Evolutionary conservation across 2,888 invertebrate genomes (phyloP), one percentile per base, ranked within the genome.

Genomic region (Portevinia maculata): DNA sequence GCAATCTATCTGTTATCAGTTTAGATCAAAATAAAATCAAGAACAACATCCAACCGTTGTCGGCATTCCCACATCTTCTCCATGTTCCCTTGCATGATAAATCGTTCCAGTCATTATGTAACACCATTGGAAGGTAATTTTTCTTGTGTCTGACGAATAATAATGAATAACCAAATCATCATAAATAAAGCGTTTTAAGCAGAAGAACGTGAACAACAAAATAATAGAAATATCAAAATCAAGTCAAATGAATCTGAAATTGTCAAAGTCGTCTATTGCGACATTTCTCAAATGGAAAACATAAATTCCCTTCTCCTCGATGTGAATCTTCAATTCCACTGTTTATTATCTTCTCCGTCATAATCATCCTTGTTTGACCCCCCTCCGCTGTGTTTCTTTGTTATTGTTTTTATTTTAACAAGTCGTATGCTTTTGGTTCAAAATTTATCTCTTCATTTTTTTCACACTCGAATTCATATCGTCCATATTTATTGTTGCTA

Each of bases 51-150:
- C n/a, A 39, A 13, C 15, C 19, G 11, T 34, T 44, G 1, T 8
- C 4, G 3, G 7, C 15, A 5, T 59, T 11, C 7, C 30, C 13
- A 13, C 17, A 60, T 21, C 21, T 46, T 62, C 46, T 37, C 71
- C 53, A 24, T 17, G 7, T 19, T 19, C n/a, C 21, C n/a, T 13
- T 5, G 46, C 19, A 50, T 57, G 62, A 41, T 64, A 75, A 75
- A 75, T 57, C 11, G 32, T 81, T 75, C 59, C 79, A 70, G 64
- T 41, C 8, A 52, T 81, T 81, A 74, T 44, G 46, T 75, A 81
- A 81, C 44, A 21, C 44, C 44, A 59, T 46, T 70, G 74, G 64
- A 75, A 81, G 39, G 52, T 15, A 55, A 64, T 74, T 46, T 74
- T 59, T 59, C 48, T 19, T 44, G 55, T 2, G 8, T 15, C 73